A percentile compares a stretch with the other conserved stretches of the same genome.
Evolutionary conservation across 2,113 vertebrate species (phyloP).

Genomic region (Hipposideros armiger): DNA sequence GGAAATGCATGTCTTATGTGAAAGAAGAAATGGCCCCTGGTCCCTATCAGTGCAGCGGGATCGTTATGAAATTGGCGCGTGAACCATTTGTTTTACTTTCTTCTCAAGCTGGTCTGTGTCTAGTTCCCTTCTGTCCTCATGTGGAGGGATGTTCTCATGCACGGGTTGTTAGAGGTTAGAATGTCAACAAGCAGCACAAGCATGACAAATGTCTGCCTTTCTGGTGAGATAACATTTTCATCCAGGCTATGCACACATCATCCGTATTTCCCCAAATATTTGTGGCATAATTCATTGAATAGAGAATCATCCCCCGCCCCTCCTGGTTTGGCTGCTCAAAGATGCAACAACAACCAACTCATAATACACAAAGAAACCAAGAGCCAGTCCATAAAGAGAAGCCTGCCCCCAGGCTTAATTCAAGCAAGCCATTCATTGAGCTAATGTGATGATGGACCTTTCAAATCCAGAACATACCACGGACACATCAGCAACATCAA

Average conservation of each 20-base stretch:
- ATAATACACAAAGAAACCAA: slow-evolving; percentile 86
- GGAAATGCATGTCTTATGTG: background rate
- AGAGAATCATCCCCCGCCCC: background rate
- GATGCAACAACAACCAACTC: slow-evolving; percentile 86
- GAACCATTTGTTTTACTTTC: background rate
- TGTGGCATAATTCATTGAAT: slow-evolving; percentile 46
- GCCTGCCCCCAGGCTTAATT: slow-evolving; percentile 86
- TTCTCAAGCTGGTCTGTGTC: background rate
- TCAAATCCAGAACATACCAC: slow-evolving; percentile 82
- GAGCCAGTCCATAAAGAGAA: slow-evolving; percentile 85
- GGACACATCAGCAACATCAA: slow-evolving; percentile 88
- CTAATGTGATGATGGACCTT: slow-evolving; percentile 88
- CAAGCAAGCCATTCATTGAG: slow-evolving; percentile 91
- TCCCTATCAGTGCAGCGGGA: background rate
- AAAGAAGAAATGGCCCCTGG: slow-evolving; percentile 55
- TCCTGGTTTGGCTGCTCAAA: slow-evolving; percentile 46
- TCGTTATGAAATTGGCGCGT: background rate
- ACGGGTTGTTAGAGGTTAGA: slow-evolving; percentile 40
- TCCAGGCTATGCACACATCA: slow-evolving; percentile 51
- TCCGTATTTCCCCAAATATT: background rate
- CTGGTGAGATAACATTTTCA: slow-evolving; percentile 34
- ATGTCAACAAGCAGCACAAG: slow-evolving; percentile 79
- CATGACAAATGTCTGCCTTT: slow-evolving; percentile 60
- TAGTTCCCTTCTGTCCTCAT: background rate
- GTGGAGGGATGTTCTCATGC: slow-evolving; percentile 60